These are phyloP conservation scores for Linnaemya vulpina DNA, from an alignment of 2,888 invertebrate genomes.

Conservation along the genomic window DNA sequence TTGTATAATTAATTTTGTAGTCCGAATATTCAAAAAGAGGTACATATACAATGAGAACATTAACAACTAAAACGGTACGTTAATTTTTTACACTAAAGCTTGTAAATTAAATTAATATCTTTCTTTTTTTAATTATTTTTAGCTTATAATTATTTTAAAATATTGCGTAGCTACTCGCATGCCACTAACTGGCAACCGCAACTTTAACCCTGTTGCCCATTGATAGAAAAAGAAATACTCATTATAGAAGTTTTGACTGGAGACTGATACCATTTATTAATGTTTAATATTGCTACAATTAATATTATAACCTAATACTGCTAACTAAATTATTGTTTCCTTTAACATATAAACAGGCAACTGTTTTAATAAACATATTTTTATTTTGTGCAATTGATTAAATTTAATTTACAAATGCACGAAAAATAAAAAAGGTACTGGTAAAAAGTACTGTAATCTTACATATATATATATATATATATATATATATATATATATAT, in stretches of 20 bases:
- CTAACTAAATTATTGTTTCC: slow-evolving; percentile 33
- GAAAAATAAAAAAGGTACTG: neutral
- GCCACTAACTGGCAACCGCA: slow-evolving; percentile 12
- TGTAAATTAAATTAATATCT: neutral
- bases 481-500: no score
- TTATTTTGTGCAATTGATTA: slow-evolving; percentile 42
- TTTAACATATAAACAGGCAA: slow-evolving; percentile 6
- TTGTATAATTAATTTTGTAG: slow-evolving; percentile 59
- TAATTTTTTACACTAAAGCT: neutral
- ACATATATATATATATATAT: no score
- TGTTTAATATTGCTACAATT: slow-evolving; percentile 35
- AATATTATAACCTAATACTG: neutral
- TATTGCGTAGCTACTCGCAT: slow-evolving; percentile 23
- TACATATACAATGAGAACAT: slow-evolving; percentile 9
- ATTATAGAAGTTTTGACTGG: slow-evolving; percentile 54
- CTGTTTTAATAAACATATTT: slow-evolving; percentile 2
- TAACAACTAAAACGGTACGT: slow-evolving; percentile 50
- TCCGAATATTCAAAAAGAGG: slow-evolving; percentile 15
- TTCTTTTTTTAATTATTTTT: slow-evolving; percentile 16
- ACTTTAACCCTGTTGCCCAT: slow-evolving; percentile 9
- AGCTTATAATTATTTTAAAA: slow-evolving; percentile 30
- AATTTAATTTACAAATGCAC: slow-evolving; percentile 14
- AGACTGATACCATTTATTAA: slow-evolving; percentile 68
- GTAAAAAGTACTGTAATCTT: no score
- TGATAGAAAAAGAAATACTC: slow-evolving; percentile 28